Evolutionary conservation across 2,888 invertebrate genomes (phyloP), one percentile per base, ranked within the genome.

Genomic region (Nephrocerus scutellatus): DNA sequence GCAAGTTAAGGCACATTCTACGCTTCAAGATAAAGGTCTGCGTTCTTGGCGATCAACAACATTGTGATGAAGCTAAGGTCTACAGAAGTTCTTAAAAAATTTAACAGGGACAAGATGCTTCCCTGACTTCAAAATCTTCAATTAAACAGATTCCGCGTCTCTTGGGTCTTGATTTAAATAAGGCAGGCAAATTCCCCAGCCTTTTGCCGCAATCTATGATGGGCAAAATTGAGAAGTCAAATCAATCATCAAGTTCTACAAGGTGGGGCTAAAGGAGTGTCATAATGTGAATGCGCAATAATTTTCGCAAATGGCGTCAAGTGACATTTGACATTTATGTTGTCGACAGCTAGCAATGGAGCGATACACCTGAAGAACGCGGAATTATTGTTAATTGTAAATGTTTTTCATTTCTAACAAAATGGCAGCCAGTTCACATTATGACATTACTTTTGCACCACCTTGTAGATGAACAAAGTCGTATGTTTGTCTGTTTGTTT

Each of bases 391-490:
- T n/a, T n/a, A n/a, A n/a, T n/a, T n/a, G n/a, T n/a, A n/a, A n/a
- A n/a, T n/a, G n/a, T n/a, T n/a, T n/a, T n/a, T n/a, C n/a, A n/a
- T n/a, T n/a, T n/a, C n/a, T n/a, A n/a, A n/a, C n/a, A n/a, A n/a
- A n/a, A n/a, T n/a, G n/a, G n/a, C n/a, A n/a, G n/a, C n/a, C n/a
- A n/a, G n/a, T n/a, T n/a, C n/a, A n/a, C n/a, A n/a, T n/a, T n/a
- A n/a, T n/a, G n/a, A n/a, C n/a, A n/a, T n/a, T n/a, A n/a, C n/a
- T n/a, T n/a, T n/a, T n/a, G n/a, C n/a, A n/a, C n/a, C n/a, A n/a
- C n/a, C n/a, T n/a, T n/a, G n/a, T 98, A 99, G 72, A 97, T 99
- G 97, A 99, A 99, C 74, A 99, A 99, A 84, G 96, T 96, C 4
- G 74, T 99, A 70, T 98, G 98, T 68, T 74, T 99, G 62, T 93